Base-by-base conservation (phyloP, 2,113 vertebrate genomes). In the Falcunculus frontatus region DNA sequence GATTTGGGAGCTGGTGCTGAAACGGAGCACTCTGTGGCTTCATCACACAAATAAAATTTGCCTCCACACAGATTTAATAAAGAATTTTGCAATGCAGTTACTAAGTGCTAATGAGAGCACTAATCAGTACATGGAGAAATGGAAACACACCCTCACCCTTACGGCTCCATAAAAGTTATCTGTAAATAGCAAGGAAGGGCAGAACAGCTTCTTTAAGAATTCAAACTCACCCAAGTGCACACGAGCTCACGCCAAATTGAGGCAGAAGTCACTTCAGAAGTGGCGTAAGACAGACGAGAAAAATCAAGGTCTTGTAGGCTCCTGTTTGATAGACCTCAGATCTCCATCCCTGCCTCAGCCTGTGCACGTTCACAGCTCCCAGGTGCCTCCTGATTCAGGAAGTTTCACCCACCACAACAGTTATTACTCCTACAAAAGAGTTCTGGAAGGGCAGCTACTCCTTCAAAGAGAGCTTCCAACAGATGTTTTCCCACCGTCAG, bases 381-480 rank as follows among this genome's bases (percentile, higher is more conserved):
- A 87, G 84, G 55, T 70, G 93, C 82, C 84, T 94, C 82, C 65
- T 12, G 41, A 33, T 47, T 15, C 77, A 79, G 82, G 26, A 75
- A 88, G 81, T 44, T 93, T 85, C 59, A 13, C 63, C 79, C 9
- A 60, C 59, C 10, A 7, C 89, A 95, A 75, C 79, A 87, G 47
- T 84, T 75, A 75, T 59, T 74, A 64, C 81, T 93, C 65, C 94
- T 60, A 60, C 93, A 68, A 39, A 81, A 57, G 13, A 79, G n/a
- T 21, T 79, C 93, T 85, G 91, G 70, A 83, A 95, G 75, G 75
- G 87, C 93, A 93, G 91, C 91, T 81, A 50, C 85, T 84, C 79
- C 88, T 96, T 96, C 96, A 93, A 80, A 93, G 90, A 10, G 14
- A 91, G 84, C 74, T 83, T 69, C 72, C 47, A 78, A 82, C 69